A percentile compares a stretch with the other conserved stretches of the same genome.
phyloP scores from a whole-genome alignment of 2,797 vertebrate genomes.

The Macropus fuliginosus region DNA sequence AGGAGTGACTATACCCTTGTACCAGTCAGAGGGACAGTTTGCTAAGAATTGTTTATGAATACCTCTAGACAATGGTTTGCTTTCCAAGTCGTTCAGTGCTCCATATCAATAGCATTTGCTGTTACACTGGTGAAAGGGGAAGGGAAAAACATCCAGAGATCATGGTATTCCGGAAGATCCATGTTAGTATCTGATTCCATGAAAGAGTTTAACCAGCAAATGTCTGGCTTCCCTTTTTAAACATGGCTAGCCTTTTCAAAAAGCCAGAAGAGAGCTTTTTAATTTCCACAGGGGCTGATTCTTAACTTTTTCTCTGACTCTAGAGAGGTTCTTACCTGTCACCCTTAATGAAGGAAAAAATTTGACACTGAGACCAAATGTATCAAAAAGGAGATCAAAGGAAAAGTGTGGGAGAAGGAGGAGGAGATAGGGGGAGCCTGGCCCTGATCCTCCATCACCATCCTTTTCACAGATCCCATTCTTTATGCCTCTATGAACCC shows the following conservation, averaged over 20 bases:
- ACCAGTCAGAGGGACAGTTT: conserved; percentile 14
- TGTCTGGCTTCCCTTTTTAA: conserved; percentile 34
- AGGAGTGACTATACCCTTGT: conserved; percentile 43
- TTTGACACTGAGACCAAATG: conserved; percentile 50
- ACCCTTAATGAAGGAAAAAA: conserved; percentile 55
- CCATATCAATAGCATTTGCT: not conserved
- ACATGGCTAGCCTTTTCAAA: conserved; percentile 44
- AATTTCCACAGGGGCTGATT: conserved; percentile 23
- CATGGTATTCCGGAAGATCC: not conserved
- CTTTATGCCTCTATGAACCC: not conserved
- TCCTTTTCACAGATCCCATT: not conserved
- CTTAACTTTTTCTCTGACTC: conserved; percentile 52
- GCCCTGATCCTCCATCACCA: conserved; percentile 23
- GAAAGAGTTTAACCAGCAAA: conserved; percentile 38
- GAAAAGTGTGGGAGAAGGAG: conserved; percentile 34
- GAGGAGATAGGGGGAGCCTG: conserved; percentile 31
- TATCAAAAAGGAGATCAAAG: conserved; percentile 56
- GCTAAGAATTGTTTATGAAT: not conserved
- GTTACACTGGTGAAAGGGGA: not conserved
- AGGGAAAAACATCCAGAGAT: not conserved
- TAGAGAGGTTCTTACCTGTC: conserved; percentile 59
- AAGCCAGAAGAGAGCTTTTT: conserved; percentile 32
- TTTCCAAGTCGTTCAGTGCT: not conserved
- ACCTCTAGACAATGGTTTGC: conserved; percentile 34
- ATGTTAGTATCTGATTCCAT: not conserved